These are phyloP conservation scores for Cirrhinus molitorella DNA, from an alignment of 2,797 vertebrate genomes.

Conservation along the genomic window DNA sequence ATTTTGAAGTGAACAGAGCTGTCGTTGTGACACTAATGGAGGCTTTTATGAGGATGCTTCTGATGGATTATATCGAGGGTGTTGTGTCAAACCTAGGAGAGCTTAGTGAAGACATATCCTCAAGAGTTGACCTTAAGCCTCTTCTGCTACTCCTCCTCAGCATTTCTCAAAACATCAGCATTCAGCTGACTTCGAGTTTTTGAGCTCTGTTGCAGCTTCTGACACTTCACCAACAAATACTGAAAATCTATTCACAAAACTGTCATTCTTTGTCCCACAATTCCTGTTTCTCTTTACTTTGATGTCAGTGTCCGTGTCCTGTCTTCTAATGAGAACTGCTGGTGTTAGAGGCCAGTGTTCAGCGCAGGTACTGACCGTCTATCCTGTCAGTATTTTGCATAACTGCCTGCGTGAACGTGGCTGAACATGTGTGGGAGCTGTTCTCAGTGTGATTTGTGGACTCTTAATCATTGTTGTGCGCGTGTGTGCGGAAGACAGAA, in stretches of 20 bases:
- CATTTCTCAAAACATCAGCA: slow-evolving; percentile 6
- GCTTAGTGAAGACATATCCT: slow-evolving; percentile 30
- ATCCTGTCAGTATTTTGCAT: slow-evolving; percentile 6
- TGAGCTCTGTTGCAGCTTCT: not conserved
- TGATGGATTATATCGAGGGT: slow-evolving; percentile 16
- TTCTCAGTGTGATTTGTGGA: slow-evolving; percentile 4
- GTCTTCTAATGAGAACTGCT: not conserved
- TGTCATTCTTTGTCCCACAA: not conserved
- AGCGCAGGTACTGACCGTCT: not conserved
- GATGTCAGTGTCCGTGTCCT: not conserved
- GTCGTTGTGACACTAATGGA: slow-evolving; percentile 12
- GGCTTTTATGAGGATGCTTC: slow-evolving; percentile 13
- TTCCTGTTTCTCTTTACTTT: not conserved
- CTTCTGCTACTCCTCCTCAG: not conserved
- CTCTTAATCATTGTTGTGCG: slow-evolving; percentile 16
- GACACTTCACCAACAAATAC: not conserved
- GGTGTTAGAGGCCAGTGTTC: not conserved
- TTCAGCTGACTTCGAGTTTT: not conserved
- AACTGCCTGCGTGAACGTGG: not conserved
- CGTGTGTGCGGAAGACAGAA: slow-evolving; percentile 19
- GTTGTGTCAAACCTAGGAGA: slow-evolving; percentile 13
- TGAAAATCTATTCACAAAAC: not conserved
- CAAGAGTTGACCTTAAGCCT: slow-evolving; percentile 28
- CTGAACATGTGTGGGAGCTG: slow-evolving; percentile 19
- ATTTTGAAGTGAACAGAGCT: slow-evolving; percentile 13